Base-by-base conservation (phyloP, 2,888 invertebrate genomes). In the Mythimna impura region DNA sequence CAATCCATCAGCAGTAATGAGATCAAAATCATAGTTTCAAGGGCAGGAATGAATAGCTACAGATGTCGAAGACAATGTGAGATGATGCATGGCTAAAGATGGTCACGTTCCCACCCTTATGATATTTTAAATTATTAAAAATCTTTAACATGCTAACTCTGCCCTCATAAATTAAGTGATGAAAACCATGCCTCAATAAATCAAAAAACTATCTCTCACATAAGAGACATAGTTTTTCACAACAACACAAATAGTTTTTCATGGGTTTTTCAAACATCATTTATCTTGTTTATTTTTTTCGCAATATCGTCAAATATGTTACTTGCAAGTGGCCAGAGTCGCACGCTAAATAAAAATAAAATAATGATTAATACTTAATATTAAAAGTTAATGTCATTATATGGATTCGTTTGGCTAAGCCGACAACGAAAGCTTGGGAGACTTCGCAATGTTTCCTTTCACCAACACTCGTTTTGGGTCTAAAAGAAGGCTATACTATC, bases 1-100 rank as follows among this genome's bases (percentile, higher is more conserved):
- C 55, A 72, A 67, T 84, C 90, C 89, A 90, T 92, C 90, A 89
- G 91, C 91, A 90, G 89, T 87, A 89, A 91, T 94, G 95, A 95
- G 95, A 95, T 95, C 95, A 93, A 91, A 91, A 90, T 90, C 86
- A 90, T 88, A 87, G 83, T 83, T 78, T 81, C 65, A 75, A 71
- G 71, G 71, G 83, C 69, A 65, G 65, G 74, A 36, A 36, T 62
- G 52, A 40, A 17, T 65, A 25, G 50, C 34, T 20, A 50, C 47
- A 64, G 43, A 61, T 70, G 47, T 36, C 47, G 17, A 36, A 52
- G 30, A 25, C 43, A 52, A 61, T 65, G 43, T 20, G 3, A 34
- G 36, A 34, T 36, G n/a, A 10, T 58, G 34, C 25, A 34, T 20
- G 1, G 22, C 17, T 55, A 50, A 25, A 66, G 20, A 20, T 52